phyloP scores from a whole-genome alignment of 2,888 invertebrate species.

The Meghimatium bilineatum region DNA sequence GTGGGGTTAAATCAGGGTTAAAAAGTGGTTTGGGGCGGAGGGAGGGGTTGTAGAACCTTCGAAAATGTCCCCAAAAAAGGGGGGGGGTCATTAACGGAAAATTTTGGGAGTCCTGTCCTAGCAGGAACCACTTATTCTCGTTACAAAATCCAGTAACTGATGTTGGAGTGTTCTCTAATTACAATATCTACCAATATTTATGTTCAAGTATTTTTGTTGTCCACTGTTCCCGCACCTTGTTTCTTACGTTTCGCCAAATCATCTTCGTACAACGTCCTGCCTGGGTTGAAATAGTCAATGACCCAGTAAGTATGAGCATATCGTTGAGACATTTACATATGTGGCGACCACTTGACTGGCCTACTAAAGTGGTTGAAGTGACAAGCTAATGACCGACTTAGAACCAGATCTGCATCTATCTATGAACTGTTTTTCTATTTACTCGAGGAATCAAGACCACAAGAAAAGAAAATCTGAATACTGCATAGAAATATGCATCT shows the following conservation, averaged over 20 bases:
- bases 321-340: not conserved
- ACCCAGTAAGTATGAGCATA: not conserved
- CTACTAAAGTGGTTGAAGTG: constrained; percentile 7
- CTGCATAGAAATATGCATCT: too few species aligned
- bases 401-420: not conserved
- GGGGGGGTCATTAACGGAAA: too few species aligned
- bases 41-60: too few species aligned
- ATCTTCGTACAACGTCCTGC: not conserved
- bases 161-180: too few species aligned
- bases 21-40: too few species aligned
- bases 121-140: too few species aligned
- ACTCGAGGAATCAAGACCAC: not conserved
- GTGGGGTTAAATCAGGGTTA: too few species aligned
- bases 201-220: not conserved
- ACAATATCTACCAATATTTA: too few species aligned
- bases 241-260: not conserved
- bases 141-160: too few species aligned
- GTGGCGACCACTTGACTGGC: constrained; percentile 7
- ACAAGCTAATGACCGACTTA: not conserved
- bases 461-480: not conserved
- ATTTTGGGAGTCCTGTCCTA: too few species aligned
- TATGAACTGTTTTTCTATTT: not conserved
- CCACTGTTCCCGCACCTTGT: not conserved
- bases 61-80: too few species aligned
- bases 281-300: not conserved